A percentile compares a stretch with the other conserved stretches of the same genome.
Conservation (phyloP, 2,113 vertebrate genomes). For the Antidorcas marsupialis region DNA sequence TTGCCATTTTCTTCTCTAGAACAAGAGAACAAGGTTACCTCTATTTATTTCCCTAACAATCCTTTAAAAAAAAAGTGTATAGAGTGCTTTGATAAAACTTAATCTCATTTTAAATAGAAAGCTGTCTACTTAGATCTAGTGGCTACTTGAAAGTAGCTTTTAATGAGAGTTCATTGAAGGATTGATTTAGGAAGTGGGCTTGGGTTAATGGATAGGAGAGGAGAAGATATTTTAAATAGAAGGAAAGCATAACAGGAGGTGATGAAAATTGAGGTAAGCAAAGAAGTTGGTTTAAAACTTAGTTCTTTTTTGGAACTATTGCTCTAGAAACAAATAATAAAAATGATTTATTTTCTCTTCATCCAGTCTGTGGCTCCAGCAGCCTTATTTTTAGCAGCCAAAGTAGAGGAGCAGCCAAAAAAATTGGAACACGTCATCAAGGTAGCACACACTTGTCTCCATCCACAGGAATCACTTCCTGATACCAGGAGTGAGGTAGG, state of each 20-base stretch:
- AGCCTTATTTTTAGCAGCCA: conserved; percentile 94
- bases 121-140: not conserved
- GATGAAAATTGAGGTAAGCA: not conserved
- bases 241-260: not conserved
- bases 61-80: not conserved
- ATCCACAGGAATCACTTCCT: conserved; percentile 91
- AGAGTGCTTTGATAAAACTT: not conserved
- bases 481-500: conserved; percentile 94
- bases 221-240: not conserved
- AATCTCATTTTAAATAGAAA: conserved; percentile 23
- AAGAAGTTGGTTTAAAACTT: not conserved
- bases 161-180: not conserved
- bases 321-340: conserved; percentile 8
- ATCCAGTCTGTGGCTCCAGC: conserved; percentile 91
- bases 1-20: not conserved
- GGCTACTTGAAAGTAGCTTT: not conserved
- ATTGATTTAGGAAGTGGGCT: not conserved
- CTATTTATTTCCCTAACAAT: not conserved
- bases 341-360: not conserved
- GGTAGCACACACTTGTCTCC: conserved; percentile 93
- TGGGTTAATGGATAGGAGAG: not conserved
- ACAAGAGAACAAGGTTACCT: not conserved
- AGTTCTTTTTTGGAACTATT: not conserved
- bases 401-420: conserved; percentile 96
- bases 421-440: conserved; percentile 98